phyloP scores from a whole-genome alignment of 2,113 vertebrate genomes.

The Lutjanus erythropterus region DNA sequence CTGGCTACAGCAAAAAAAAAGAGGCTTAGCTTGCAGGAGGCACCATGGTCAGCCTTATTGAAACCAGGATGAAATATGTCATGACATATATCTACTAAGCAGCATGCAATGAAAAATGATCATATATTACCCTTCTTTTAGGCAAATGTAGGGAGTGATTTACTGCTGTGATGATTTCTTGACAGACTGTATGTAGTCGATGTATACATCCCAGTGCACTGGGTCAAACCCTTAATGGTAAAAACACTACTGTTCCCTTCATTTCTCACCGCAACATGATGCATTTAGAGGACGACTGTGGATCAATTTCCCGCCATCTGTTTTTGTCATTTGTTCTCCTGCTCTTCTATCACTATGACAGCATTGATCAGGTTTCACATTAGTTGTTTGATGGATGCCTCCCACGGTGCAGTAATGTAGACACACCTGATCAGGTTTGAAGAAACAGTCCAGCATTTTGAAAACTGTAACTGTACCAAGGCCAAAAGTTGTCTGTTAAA shows the following conservation, averaged over 20 bases:
- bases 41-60: not conserved
- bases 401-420: not conserved
- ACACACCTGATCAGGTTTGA: conserved; percentile 6
- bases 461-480: not conserved
- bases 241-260: conserved; percentile 24
- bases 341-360: conserved; percentile 34
- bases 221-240: conserved; percentile 21
- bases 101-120: conserved; percentile 12
- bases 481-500: too few species aligned
- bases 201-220: conserved; percentile 5
- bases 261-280: conserved; percentile 14
- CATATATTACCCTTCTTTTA: not conserved
- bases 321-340: conserved; percentile 35
- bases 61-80: not conserved
- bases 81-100: conserved; percentile 1
- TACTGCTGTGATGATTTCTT: conserved; percentile 28
- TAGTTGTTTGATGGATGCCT: not conserved
- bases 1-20: not conserved
- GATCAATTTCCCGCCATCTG: conserved; percentile 45
- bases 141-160: conserved; percentile 11
- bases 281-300: not conserved
- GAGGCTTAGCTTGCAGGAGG: not conserved
- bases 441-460: not conserved
- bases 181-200: conserved; percentile 14
- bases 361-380: conserved; percentile 26